These are phyloP conservation scores for Halcyon chelicuti DNA, from an alignment of 2,797 vertebrate species.

Conservation along the genomic window DNA sequence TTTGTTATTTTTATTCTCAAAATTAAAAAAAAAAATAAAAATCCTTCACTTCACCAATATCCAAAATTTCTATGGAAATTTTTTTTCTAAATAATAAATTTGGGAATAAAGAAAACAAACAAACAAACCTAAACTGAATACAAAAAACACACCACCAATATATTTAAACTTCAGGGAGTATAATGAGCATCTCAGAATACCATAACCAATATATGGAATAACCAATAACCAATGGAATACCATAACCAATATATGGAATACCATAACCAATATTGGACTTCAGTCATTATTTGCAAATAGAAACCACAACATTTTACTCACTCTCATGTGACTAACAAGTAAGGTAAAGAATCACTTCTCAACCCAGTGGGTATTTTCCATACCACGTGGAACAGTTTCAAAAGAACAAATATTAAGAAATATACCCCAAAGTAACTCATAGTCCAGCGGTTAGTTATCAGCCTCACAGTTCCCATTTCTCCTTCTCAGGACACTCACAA, in stretches of 20 bases:
- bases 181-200: background rate
- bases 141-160: background rate
- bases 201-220: background rate
- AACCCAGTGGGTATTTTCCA: background rate
- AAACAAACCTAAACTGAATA: too few relatives aligned
- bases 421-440: fast-evolving
- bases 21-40: background rate
- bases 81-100: background rate
- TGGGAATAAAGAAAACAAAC: too few relatives aligned
- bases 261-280: background rate
- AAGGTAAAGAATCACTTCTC: background rate
- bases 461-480: background rate
- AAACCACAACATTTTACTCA: background rate
- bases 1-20: background rate
- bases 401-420: background rate
- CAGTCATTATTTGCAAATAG: fast-evolving
- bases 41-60: background rate
- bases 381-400: background rate
- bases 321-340: background rate
- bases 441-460: fast-evolving
- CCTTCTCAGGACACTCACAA: fast-evolving
- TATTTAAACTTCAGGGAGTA: background rate
- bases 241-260: too few relatives aligned
- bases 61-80: background rate
- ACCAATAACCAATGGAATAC: too few relatives aligned